Conservation (phyloP, 2,888 invertebrate genomes). For the Coecobrya sp. region DNA sequence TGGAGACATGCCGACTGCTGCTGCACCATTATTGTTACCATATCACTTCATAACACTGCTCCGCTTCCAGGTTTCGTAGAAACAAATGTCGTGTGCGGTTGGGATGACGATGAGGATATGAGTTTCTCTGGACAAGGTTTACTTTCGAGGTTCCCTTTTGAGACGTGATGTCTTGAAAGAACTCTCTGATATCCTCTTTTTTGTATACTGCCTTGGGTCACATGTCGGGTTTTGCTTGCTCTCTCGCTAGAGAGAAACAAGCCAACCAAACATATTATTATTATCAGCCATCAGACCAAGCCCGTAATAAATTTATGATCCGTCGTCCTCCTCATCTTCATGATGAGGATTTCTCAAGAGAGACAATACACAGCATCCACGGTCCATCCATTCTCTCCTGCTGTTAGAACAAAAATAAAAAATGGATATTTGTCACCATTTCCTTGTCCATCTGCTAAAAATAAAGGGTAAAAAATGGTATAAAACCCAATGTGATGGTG, state of each 20-base stretch:
- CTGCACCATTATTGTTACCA: too few species aligned
- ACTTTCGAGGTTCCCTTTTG: constrained; percentile 65
- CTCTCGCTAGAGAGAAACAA: background rate
- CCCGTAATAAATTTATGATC: constrained; percentile 38
- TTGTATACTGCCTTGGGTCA: constrained; percentile 57
- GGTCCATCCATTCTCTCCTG: too few species aligned
- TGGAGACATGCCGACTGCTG: too few species aligned
- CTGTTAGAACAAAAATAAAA: background rate
- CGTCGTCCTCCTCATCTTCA: background rate
- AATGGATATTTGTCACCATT: constrained; percentile 2
- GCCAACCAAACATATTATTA: background rate
- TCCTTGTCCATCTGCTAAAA: background rate
- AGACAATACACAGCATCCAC: constrained; percentile 9
- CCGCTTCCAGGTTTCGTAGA: too few species aligned
- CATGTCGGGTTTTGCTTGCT: background rate
- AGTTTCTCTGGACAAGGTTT: background rate
- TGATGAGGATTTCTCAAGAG: constrained; percentile 18
- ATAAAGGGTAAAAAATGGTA: background rate
- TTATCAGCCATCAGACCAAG: constrained; percentile 21
- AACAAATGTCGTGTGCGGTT: too few species aligned
- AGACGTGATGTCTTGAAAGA: constrained; percentile 73
- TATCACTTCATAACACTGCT: too few species aligned
- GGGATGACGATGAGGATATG: background rate
- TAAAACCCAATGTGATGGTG: background rate
- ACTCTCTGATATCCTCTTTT: background rate